Evolutionary conservation across 2,797 vertebrate genomes (phyloP).

Genomic region (Spinus olivaceus): DNA sequence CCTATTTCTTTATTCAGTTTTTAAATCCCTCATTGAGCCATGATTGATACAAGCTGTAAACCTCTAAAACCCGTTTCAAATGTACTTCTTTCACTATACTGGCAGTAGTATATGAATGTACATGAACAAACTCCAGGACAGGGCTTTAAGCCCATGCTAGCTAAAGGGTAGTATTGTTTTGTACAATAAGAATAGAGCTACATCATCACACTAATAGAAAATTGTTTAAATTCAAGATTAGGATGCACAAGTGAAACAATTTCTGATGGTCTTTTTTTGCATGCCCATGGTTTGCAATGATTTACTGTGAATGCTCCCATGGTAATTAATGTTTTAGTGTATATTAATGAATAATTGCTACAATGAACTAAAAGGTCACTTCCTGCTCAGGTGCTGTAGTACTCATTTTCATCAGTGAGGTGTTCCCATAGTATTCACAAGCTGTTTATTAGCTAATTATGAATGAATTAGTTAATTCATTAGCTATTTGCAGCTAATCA

Average conservation of each 20-base stretch:
- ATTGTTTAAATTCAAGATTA: background rate
- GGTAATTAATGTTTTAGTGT: conserved; percentile 55
- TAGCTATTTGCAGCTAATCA: background rate
- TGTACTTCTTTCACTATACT: background rate
- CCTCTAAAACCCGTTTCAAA: background rate
- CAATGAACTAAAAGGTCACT: conserved; percentile 11
- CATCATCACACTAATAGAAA: background rate
- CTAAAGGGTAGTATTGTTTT: background rate
- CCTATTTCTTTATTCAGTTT: background rate
- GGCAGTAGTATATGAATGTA: background rate
- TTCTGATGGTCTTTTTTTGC: background rate
- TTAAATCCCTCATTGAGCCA: background rate
- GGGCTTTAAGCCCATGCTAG: background rate
- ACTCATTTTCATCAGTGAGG: background rate
- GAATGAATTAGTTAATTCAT: too few relatives aligned
- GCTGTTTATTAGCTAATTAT: background rate
- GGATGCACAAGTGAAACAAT: background rate
- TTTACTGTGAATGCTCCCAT: background rate
- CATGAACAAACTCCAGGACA: background rate
- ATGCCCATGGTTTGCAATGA: background rate
- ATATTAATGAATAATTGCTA: conserved; percentile 55
- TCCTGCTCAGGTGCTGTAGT: background rate
- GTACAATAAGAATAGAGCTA: background rate
- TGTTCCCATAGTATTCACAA: background rate
- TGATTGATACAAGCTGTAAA: background rate